phyloP scores from a whole-genome alignment of 2,797 vertebrate genomes.

The Scleropages formosus region DNA sequence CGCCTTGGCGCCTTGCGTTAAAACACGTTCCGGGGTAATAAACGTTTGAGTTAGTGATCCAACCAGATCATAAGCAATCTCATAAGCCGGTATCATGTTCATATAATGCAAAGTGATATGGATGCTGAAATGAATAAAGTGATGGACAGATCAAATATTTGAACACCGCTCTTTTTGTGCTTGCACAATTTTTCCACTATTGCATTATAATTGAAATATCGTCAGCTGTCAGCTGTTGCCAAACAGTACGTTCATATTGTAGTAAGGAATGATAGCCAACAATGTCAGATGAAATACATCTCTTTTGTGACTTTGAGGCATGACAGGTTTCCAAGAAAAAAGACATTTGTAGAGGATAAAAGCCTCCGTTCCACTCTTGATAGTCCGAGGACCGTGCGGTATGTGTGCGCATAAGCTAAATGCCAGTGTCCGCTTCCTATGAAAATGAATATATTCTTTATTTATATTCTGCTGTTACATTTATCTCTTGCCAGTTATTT shows the following conservation, averaged over 20 bases:
- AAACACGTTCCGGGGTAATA: constrained; percentile 6
- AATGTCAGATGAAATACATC: constrained; percentile 7
- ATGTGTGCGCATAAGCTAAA: neutral
- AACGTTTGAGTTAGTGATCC: constrained; percentile 2
- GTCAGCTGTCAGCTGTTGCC: neutral
- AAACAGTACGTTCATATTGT: neutral
- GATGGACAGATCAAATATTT: neutral
- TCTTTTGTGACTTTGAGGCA: neutral
- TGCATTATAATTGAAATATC: neutral
- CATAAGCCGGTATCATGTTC: neutral
- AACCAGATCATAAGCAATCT: neutral
- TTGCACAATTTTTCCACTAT: neutral
- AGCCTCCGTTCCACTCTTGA: constrained; percentile 2
- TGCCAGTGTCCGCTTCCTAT: neutral
- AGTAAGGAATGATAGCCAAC: neutral
- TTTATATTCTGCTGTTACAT: constrained; percentile 2
- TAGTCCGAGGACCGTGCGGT: neutral
- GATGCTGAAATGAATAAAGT: neutral
- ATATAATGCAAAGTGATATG: neutral
- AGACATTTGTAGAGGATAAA: neutral
- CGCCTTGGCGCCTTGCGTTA: neutral
- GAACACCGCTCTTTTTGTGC: neutral
- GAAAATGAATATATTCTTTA: constrained; percentile 5
- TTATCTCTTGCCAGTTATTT: constrained; percentile 7
- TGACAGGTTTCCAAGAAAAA: neutral